A percentile compares a stretch with the other conserved stretches of the same genome.
Conservation (phyloP, 1,140 invertebrate species). For the Cotesia glomerata region DNA sequence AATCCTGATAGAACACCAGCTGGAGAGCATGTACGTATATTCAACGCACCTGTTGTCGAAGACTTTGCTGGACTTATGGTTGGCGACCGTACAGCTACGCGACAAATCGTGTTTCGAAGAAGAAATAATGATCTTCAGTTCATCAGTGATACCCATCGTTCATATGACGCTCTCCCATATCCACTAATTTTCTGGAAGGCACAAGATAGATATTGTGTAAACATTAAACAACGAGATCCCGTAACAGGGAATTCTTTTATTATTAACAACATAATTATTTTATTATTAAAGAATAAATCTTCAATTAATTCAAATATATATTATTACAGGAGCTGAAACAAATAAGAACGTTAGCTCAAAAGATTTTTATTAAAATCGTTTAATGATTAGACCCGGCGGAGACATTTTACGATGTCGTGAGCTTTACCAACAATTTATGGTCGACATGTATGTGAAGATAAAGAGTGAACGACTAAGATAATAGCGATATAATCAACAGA, state of each 20-base stretch:
- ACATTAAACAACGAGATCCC: too few species aligned
- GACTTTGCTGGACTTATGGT: background rate
- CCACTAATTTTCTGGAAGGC: too few species aligned
- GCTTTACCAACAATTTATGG: conserved; percentile 29
- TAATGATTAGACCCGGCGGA: background rate
- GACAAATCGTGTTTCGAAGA: background rate
- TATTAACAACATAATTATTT: too few species aligned
- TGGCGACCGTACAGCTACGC: background rate
- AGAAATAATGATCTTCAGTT: background rate
- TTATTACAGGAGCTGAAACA: too few species aligned
- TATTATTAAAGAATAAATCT: too few species aligned
- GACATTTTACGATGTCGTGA: background rate
- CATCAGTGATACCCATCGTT: conserved; percentile 14
- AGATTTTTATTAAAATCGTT: background rate
- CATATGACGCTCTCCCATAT: conserved; percentile 3
- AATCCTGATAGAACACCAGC: too few species aligned
- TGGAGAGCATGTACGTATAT: too few species aligned
- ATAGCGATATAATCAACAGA: conserved; percentile 56
- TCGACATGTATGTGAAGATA: conserved; percentile 60
- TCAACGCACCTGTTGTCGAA: background rate
- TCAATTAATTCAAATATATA: too few species aligned
- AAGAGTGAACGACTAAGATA: conserved; percentile 57
- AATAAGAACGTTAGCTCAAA: too few species aligned
- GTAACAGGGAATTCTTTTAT: too few species aligned
- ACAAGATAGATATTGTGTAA: conserved; percentile 1